phyloP scores from a whole-genome alignment of 2,113 vertebrate species.

The Sebastes schlegelii region DNA sequence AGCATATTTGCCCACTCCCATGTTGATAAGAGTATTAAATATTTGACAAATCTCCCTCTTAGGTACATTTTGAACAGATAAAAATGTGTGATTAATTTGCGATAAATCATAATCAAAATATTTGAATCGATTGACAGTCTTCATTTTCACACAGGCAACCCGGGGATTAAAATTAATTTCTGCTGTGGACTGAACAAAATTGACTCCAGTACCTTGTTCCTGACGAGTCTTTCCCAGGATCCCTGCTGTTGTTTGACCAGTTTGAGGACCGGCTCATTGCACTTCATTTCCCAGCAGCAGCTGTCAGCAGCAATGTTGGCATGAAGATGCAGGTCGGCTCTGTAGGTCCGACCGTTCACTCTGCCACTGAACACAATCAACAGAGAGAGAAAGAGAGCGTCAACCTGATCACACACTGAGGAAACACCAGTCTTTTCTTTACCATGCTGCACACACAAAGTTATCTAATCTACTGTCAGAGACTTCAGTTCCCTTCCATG shows the following conservation, averaged over 20 bases:
- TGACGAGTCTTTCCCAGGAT: conserved; percentile 74
- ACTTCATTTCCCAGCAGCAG: conserved; percentile 77
- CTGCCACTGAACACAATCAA: conserved; percentile 63
- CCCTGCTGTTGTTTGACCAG: conserved; percentile 72
- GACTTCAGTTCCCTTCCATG: neutral
- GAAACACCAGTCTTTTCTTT: too few species aligned
- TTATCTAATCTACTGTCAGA: neutral
- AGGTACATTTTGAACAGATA: too few species aligned
- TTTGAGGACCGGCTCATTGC: conserved; percentile 77
- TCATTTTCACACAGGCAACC: too few species aligned
- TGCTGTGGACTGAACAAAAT: neutral
- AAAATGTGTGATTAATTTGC: too few species aligned
- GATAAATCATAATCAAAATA: too few species aligned
- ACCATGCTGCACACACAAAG: neutral
- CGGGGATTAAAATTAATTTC: neutral
- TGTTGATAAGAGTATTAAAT: too few species aligned
- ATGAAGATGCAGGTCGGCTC: conserved; percentile 68
- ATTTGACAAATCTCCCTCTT: too few species aligned
- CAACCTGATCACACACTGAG: neutral
- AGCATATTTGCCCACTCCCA: too few species aligned
- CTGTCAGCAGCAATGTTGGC: conserved; percentile 52
- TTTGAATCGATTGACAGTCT: too few species aligned
- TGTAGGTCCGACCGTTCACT: conserved; percentile 65
- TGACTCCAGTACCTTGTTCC: conserved; percentile 67
- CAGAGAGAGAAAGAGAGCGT: neutral